Conservation (phyloP, 1,140 invertebrate genomes). For the Campoletis sonorensis region DNA sequence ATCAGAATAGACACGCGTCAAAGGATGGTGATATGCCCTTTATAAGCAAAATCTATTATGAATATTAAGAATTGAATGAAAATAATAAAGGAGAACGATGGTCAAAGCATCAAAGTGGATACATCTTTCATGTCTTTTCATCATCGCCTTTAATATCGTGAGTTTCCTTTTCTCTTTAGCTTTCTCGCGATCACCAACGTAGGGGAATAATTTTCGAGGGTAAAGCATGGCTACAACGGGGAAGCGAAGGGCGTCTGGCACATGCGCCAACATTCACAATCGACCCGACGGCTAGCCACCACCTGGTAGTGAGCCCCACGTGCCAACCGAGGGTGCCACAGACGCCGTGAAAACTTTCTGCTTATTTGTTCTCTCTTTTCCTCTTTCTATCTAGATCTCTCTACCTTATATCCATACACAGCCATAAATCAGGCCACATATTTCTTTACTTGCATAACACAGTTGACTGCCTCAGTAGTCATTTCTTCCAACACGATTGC, state of each 20-base stretch:
- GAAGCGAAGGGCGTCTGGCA: slow-evolving; percentile 52
- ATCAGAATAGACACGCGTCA: neutral
- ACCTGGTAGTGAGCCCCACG: slow-evolving; percentile 73
- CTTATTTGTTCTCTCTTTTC: neutral
- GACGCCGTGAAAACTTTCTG: slow-evolving; percentile 56
- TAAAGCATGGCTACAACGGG: slow-evolving; percentile 44
- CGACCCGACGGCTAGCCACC: slow-evolving; percentile 72
- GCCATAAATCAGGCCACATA: too few relatives aligned
- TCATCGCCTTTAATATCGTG: neutral
- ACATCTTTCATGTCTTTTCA: neutral
- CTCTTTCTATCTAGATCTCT: neutral
- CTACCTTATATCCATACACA: too few relatives aligned
- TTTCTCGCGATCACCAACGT: neutral
- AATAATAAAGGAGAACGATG: neutral
- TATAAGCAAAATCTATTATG: neutral
- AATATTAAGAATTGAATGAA: neutral
- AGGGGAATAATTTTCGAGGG: slow-evolving; percentile 30
- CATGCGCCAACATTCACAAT: slow-evolving; percentile 66
- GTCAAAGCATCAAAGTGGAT: neutral
- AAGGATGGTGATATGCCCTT: slow-evolving; percentile 1
- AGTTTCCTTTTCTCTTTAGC: neutral
- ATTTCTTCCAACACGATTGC: slow-evolving; percentile 48
- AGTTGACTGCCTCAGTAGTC: slow-evolving; percentile 68
- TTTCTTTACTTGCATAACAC: slow-evolving; percentile 11
- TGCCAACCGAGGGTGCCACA: slow-evolving; percentile 68